Evolutionary conservation across 2,797 vertebrate genomes (phyloP).

Genomic region (Poeciliopsis paucimaculata): DNA sequence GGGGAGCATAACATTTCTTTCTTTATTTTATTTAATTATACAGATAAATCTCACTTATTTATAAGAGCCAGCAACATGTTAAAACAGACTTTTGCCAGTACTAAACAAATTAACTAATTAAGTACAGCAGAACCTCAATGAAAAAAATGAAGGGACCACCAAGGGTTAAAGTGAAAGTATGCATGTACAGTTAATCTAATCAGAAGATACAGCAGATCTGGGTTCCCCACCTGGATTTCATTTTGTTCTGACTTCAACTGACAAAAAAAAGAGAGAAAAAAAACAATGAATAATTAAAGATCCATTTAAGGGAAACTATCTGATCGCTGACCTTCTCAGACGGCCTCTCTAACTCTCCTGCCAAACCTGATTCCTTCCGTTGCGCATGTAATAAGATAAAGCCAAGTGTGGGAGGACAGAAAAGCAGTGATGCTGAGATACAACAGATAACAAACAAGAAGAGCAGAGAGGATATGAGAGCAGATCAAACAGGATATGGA

Average conservation of each 20-base stretch:
- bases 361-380: constrained; percentile 32
- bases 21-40: neutral
- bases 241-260: neutral
- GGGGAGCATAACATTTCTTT: neutral
- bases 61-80: neutral
- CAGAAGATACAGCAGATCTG: neutral
- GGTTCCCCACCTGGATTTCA: constrained; percentile 1
- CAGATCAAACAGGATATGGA: constrained; percentile 29
- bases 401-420: constrained; percentile 25
- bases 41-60: neutral
- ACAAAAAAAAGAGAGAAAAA: neutral
- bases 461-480: constrained; percentile 18
- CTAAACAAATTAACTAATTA: neutral
- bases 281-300: constrained; percentile 3
- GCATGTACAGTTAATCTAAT: neutral
- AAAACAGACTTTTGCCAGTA: neutral
- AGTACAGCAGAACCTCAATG: neutral
- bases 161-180: neutral
- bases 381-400: constrained; percentile 33
- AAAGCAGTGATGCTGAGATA: constrained; percentile 21
- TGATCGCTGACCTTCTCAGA: constrained; percentile 10
- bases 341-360: constrained; percentile 29
- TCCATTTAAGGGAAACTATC: constrained; percentile 9
- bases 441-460: constrained; percentile 17
- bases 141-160: neutral